Evolutionary conservation across 2,888 invertebrate species (phyloP).

Genomic region (Incurvaria masculella): DNA sequence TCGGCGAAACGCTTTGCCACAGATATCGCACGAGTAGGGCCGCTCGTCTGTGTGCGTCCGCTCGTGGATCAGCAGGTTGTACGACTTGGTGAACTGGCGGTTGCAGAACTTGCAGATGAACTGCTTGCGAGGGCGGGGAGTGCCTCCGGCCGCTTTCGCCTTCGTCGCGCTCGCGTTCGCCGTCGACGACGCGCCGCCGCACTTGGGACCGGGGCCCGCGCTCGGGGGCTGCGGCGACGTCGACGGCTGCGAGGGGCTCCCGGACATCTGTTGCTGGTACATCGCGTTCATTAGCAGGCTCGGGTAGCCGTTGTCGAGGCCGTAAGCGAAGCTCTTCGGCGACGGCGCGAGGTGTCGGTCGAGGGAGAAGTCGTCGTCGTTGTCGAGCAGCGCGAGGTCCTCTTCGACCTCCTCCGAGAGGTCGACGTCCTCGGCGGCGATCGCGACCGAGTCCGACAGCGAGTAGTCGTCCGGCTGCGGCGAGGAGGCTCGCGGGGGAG

Average conservation of each 20-base stretch:
- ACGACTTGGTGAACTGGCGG: slow-evolving; percentile 96
- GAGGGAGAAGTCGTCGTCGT: slow-evolving; percentile 67
- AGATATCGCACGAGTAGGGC: slow-evolving; percentile 97
- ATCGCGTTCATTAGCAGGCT: slow-evolving; percentile 68
- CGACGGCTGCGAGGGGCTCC: slow-evolving; percentile 45
- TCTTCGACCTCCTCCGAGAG: slow-evolving; percentile 71
- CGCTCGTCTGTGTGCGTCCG: slow-evolving; percentile 97
- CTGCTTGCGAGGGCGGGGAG: slow-evolving; percentile 91
- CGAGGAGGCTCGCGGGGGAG: slow-evolving; percentile 36
- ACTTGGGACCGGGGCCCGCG: slow-evolving; percentile 36
- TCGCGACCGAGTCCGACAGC: slow-evolving; percentile 46
- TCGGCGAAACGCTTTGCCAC: slow-evolving; percentile 95
- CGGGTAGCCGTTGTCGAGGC: slow-evolving; percentile 65
- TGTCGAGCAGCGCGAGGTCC: slow-evolving; percentile 70
- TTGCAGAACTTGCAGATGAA: slow-evolving; percentile 99
- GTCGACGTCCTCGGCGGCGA: slow-evolving; percentile 60
- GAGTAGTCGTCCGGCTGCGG: slow-evolving; percentile 50
- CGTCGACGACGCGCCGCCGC: slow-evolving; percentile 45
- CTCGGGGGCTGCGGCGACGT: slow-evolving; percentile 44
- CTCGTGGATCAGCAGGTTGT: slow-evolving; percentile 96
- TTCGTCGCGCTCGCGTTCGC: slow-evolving; percentile 46
- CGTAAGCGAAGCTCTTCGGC: slow-evolving; percentile 46
- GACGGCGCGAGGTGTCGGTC: slow-evolving; percentile 52
- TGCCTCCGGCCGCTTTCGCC: slow-evolving; percentile 51
- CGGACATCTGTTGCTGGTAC: slow-evolving; percentile 57